Conservation (phyloP, 2,113 vertebrate genomes). For the Anhinga rufa region DNA sequence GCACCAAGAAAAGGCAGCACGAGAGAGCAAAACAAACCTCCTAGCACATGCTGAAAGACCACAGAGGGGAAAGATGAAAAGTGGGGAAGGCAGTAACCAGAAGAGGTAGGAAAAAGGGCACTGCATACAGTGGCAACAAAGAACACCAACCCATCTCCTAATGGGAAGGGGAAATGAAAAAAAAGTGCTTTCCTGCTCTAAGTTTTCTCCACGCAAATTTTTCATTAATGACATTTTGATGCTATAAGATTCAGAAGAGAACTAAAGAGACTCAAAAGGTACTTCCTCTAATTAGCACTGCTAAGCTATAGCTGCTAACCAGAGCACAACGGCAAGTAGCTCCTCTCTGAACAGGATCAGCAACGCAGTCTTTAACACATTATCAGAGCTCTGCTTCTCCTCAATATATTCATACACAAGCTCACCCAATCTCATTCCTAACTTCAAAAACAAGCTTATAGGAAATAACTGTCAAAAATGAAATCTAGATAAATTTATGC, state of each 20-base stretch:
- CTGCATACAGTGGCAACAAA: fast-evolving
- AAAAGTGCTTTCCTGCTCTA: not conserved
- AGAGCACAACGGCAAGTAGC: not conserved
- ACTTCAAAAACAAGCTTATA: not conserved
- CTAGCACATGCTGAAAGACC: not conserved
- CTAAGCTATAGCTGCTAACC: not conserved
- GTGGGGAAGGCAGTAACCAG: not conserved
- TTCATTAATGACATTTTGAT: not conserved
- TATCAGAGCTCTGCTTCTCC: not conserved
- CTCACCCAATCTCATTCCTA: not conserved
- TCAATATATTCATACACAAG: not conserved
- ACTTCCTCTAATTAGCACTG: not conserved
- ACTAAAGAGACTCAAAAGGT: not conserved
- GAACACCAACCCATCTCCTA: not conserved
- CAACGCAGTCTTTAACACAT: not conserved
- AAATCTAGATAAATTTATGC: not conserved
- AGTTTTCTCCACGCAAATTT: not conserved
- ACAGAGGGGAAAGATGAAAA: not conserved
- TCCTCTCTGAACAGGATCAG: not conserved
- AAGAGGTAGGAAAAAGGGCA: not conserved
- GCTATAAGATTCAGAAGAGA: not conserved
- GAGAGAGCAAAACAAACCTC: not conserved
- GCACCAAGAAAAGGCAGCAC: not conserved
- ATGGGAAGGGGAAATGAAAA: not conserved
- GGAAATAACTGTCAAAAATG: not conserved